Conservation (phyloP, 2,113 vertebrate species). For the Phoenicopterus ruber region DNA sequence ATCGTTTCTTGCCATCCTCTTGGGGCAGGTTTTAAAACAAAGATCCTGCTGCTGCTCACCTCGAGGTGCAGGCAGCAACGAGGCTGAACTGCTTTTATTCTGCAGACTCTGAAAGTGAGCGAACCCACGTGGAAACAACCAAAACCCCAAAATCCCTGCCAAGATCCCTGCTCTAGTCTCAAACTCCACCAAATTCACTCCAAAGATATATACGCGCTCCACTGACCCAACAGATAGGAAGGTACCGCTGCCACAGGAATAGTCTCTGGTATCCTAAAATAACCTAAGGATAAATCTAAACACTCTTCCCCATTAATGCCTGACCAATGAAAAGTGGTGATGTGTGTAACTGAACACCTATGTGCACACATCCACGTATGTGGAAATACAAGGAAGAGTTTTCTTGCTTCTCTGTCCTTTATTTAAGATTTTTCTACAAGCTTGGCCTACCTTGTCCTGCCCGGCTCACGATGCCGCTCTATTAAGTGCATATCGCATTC, state of each 20-base stretch:
- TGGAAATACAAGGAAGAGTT: background rate
- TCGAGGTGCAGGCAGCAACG: rapidly evolving
- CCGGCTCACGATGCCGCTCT: background rate
- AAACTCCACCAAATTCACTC: background rate
- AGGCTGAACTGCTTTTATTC: background rate
- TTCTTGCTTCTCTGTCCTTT: background rate
- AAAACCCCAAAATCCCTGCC: background rate
- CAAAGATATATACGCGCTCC: background rate
- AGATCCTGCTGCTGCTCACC: background rate
- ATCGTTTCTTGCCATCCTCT: background rate
- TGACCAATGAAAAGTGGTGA: background rate
- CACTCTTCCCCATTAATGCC: background rate
- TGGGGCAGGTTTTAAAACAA: background rate
- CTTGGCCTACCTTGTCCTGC: background rate
- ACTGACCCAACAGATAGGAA: background rate
- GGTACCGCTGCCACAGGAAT: background rate
- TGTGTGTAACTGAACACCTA: background rate
- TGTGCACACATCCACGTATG: rapidly evolving
- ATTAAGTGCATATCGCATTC: background rate
- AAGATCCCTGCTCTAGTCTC: background rate
- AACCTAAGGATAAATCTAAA: background rate
- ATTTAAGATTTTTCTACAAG: background rate
- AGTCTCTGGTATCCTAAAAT: background rate
- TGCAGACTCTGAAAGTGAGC: background rate
- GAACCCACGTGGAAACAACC: background rate